A percentile compares a stretch with the other conserved stretches of the same genome.
Evolutionary conservation across 37 sponge, comb jelly and placozoan species (phyloP).

Genomic region (Diacarnus erythraeanus): DNA sequence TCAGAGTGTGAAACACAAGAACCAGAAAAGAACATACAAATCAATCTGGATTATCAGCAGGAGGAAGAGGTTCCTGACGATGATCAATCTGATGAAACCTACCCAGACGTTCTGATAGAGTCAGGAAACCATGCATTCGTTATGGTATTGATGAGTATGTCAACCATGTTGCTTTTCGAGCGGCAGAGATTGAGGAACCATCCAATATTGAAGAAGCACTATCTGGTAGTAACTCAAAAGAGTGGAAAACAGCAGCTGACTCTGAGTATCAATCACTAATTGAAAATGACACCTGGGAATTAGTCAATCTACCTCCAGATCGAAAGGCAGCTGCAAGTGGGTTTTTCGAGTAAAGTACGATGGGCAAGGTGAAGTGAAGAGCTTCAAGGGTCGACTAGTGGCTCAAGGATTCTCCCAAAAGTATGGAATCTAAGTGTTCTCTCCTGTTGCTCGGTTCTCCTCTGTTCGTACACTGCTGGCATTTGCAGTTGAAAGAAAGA

Average conservation of each 20-base stretch:
- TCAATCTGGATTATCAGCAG: no score
- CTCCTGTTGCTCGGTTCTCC: constrained; percentile 36
- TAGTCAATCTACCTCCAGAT: constrained; percentile 26
- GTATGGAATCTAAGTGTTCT: constrained; percentile 40
- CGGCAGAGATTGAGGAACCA: neutral
- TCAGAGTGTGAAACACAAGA: neutral
- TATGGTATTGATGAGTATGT: constrained; percentile 45
- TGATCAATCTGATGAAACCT: neutral
- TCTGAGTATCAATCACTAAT: constrained; percentile 58
- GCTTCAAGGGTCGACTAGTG: constrained; percentile 52
- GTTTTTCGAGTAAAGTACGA: constrained; percentile 35
- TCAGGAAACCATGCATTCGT: constrained; percentile 8
- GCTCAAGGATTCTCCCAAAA: constrained; percentile 63
- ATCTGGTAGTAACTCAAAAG: neutral
- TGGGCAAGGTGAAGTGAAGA: constrained; percentile 19
- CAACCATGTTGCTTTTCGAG: neutral
- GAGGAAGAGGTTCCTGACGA: neutral
- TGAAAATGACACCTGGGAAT: constrained; percentile 51
- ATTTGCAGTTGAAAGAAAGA: constrained; percentile 21
- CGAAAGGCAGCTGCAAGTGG: constrained; percentile 41
- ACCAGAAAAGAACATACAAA: no score
- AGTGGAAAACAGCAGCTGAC: constrained; percentile 55
- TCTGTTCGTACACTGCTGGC: constrained; percentile 37
- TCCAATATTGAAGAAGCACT: constrained; percentile 28
- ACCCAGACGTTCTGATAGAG: neutral